Base-by-base conservation (phyloP, 2,888 invertebrate genomes). In the Acronicta leporina region DNA sequence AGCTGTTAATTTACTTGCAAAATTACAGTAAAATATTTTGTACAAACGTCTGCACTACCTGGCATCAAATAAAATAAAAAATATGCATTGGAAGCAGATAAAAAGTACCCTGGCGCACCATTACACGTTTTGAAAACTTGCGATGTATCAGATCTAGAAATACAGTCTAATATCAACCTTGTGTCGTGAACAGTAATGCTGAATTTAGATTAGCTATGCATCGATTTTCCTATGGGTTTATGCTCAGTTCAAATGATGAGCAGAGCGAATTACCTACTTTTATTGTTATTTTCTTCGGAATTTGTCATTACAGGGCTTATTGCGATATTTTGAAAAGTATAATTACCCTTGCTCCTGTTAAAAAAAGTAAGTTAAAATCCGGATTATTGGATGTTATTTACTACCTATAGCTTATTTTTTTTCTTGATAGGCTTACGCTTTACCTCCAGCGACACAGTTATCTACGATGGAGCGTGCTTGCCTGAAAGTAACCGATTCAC, bases 31-130 rank as follows among this genome's bases (percentile, higher is more conserved):
- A 20, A 20, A 20, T 46, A 66, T 70, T 68, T 59, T 63, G 33
- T 40, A 60, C 33, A 62, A 65, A 30, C 51, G 64, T 69, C 73
- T 64, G 66, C 73, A 65, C 68, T 57, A 56, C 62, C 60, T 74
- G 68, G 74, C 74, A 73, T 73, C 66, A 75, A 85, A 81, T 80
- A 83, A 83, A 85, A 81, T 81, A 80, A 84, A 86, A 87, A 86
- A 87, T 85, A 86, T 83, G 81, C 83, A 80, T 83, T 77, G 69
- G 59, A 73, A 80, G 75, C 59, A 63, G 64, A 77, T 76, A 77
- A 81, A 82, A 78, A 81, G 68, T 64, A 73, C 75, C 70, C 70
- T 71, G 66, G 73, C 79, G 75, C 68, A 73, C 75, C 77, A 73
- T 79, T 75, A 75, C 77, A 73, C 75, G 79, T 80, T 82, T 81